Percentiles rank a stretch among this genome's conserved stretches.
These are phyloP conservation scores for Heliconius himera DNA, from an alignment of 1,140 invertebrate genomes.

Conservation along the genomic window DNA sequence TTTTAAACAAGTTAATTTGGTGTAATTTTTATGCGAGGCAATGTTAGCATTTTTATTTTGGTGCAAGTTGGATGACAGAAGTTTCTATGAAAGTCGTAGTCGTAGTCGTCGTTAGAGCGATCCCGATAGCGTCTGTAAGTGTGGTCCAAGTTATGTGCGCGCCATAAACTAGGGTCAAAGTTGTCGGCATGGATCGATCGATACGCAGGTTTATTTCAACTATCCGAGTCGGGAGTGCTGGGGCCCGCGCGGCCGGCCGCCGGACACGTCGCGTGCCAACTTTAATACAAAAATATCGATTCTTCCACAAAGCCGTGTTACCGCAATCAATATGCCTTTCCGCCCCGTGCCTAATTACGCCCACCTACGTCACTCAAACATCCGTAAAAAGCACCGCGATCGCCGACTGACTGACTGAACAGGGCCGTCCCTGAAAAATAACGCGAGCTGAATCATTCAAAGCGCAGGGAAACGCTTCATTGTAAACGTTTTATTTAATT, in stretches of 20 bases:
- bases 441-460: conserved; percentile 76
- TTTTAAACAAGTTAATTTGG: conserved; percentile 5
- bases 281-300: conserved; percentile 81
- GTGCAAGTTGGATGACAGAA: conserved; percentile 26
- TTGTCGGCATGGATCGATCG: conserved; percentile 71
- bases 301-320: conserved; percentile 78
- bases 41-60: conserved; percentile 31
- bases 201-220: conserved; percentile 67
- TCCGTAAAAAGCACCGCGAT: conserved; percentile 74
- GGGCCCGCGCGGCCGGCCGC: conserved; percentile 50
- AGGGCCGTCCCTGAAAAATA: conserved; percentile 71
- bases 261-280: conserved; percentile 77
- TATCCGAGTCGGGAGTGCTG: conserved; percentile 47
- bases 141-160: conserved; percentile 62
- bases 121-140: conserved; percentile 48
- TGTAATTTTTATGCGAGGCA: not conserved
- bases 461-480: conserved; percentile 80
- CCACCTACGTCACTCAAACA: conserved; percentile 78
- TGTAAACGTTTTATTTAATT: conserved; percentile 82
- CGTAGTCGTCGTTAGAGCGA: conserved; percentile 15
- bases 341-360: conserved; percentile 79
- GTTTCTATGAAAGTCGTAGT: conserved; percentile 50
- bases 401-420: conserved; percentile 43
- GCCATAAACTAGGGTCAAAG: conserved; percentile 74
- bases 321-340: conserved; percentile 81